A percentile compares a stretch with the other conserved stretches of the same genome.
These are phyloP conservation scores for Sphecodes monilicornis DNA, from an alignment of 2,888 invertebrate species.

Conservation along the genomic window DNA sequence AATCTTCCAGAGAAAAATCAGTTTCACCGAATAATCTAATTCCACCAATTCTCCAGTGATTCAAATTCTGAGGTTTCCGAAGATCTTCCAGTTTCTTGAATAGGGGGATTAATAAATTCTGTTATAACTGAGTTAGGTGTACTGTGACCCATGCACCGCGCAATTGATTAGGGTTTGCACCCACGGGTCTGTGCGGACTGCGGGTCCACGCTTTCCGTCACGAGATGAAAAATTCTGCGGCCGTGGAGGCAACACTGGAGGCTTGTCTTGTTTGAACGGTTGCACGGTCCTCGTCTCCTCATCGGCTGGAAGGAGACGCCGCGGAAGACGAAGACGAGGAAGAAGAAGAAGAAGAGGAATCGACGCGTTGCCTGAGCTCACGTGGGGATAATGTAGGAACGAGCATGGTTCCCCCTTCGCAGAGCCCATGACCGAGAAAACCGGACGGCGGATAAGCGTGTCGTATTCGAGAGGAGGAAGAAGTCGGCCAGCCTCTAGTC, in stretches of 20 bases:
- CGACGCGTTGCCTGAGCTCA: constrained; percentile 37
- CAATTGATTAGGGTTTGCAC: constrained; percentile 8
- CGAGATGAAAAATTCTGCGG: constrained; percentile 46
- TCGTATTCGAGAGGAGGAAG: constrained; percentile 66
- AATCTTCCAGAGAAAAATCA: neutral
- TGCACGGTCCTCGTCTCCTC: constrained; percentile 16
- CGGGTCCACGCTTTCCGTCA: constrained; percentile 14
- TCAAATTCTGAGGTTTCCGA: neutral
- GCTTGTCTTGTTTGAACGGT: constrained; percentile 28
- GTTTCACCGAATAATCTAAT: neutral
- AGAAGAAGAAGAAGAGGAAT: constrained; percentile 51
- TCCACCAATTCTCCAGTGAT: neutral
- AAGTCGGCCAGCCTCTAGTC: constrained; percentile 73
- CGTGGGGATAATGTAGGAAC: constrained; percentile 70
- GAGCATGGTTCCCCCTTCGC: constrained; percentile 62
- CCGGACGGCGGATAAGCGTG: constrained; percentile 72
- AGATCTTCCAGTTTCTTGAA: neutral
- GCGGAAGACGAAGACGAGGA: constrained; percentile 36
- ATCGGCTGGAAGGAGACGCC: constrained; percentile 56
- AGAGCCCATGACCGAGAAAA: constrained; percentile 81
- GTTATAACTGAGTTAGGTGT: neutral
- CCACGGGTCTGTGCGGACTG: neutral
- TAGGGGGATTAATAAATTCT: neutral
- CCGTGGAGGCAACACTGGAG: constrained; percentile 26
- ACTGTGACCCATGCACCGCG: neutral